Evolutionary conservation across 2,113 vertebrate species (phyloP).

Genomic region (Myiagra hebetior): DNA sequence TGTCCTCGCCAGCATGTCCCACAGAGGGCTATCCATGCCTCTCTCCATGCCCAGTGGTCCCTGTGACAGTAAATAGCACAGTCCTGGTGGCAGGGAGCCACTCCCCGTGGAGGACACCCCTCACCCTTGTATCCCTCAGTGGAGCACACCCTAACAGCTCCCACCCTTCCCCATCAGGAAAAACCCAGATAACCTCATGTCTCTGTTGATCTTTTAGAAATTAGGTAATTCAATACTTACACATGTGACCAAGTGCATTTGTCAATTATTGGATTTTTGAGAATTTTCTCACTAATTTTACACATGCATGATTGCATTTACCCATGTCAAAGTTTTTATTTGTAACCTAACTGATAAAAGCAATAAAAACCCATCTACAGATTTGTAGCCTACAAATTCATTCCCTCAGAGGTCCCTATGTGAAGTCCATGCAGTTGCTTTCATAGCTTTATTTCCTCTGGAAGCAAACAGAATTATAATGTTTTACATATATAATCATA

Average conservation of each 20-base stretch:
- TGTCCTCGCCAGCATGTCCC: accelerated
- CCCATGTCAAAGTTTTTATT: not conserved
- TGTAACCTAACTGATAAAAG: not conserved
- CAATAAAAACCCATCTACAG: not conserved
- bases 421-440: not conserved
- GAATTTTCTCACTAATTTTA: not conserved
- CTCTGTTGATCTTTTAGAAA: not conserved
- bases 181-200: accelerated
- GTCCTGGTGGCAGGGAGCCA: accelerated
- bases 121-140: not conserved
- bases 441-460: not conserved
- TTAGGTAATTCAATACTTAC: not conserved
- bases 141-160: not conserved
- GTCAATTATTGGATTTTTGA: not conserved
- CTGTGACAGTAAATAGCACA: not conserved
- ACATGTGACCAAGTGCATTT: not conserved
- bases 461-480: not conserved
- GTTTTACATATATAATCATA: not conserved
- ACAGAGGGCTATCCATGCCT: accelerated
- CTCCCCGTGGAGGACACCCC: not conserved
- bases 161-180: not conserved
- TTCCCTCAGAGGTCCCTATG: not conserved
- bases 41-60: not conserved
- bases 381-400: not conserved
- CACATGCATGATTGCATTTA: not conserved